Percentiles rank a stretch among this genome's conserved stretches.
Evolutionary conservation across 2,797 vertebrate species (phyloP).

Genomic region (Natrix natrix): DNA sequence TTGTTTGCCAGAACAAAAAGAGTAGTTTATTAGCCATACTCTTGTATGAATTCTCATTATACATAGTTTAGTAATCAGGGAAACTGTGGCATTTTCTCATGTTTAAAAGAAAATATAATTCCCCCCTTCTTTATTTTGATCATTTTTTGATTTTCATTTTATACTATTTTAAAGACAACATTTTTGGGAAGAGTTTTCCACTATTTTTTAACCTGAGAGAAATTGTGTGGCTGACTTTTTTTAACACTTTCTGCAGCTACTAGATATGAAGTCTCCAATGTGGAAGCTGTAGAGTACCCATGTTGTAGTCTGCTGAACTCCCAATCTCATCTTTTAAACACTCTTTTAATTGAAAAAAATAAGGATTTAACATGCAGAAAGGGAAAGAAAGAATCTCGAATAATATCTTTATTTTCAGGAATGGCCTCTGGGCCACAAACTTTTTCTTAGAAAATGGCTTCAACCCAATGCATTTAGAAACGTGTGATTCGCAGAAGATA

Average conservation of each 20-base stretch:
- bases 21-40: slow-evolving; percentile 57
- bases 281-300: neutral
- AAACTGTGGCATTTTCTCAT: slow-evolving; percentile 50
- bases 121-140: slow-evolving; percentile 43
- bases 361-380: neutral
- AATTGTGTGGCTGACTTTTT: neutral
- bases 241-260: neutral
- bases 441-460: neutral
- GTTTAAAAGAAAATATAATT: slow-evolving; percentile 58
- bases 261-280: neutral
- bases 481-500: neutral
- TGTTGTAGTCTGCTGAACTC: neutral
- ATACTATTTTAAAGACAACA: slow-evolving; percentile 45
- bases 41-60: slow-evolving; percentile 52
- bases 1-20: slow-evolving; percentile 63
- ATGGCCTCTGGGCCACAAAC: neutral
- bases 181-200: slow-evolving; percentile 37
- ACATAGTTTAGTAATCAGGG: slow-evolving; percentile 54
- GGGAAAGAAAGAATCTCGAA: neutral
- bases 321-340: neutral
- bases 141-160: slow-evolving; percentile 42
- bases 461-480: neutral
- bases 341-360: neutral
- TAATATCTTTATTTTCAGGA: neutral
- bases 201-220: neutral